Evolutionary conservation across 2,797 vertebrate species (phyloP).

Genomic region (Ctenopoma multispine): DNA sequence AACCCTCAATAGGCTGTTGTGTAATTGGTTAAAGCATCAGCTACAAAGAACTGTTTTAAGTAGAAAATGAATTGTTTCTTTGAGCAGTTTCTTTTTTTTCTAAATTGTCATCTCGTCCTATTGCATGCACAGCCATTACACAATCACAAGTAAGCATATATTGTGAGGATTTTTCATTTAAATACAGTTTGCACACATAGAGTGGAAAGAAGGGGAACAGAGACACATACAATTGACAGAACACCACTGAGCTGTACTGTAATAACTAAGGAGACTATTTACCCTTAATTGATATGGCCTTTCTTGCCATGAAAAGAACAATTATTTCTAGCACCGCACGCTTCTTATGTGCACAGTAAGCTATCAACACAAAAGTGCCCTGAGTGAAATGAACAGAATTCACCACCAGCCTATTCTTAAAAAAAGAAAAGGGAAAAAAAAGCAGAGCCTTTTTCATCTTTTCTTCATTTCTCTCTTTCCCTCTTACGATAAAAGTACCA

Average conservation of each 20-base stretch:
- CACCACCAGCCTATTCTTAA: conserved; percentile 71
- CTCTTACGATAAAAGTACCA: conserved; percentile 80
- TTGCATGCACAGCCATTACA: conserved; percentile 44
- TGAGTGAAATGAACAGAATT: conserved; percentile 83
- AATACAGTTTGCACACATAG: conserved; percentile 73
- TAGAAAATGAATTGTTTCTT: conserved; percentile 66
- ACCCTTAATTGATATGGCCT: conserved; percentile 89
- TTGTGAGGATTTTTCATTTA: conserved; percentile 70
- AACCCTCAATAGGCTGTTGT: conserved; percentile 60
- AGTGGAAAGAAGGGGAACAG: conserved; percentile 50
- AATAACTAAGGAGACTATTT: conserved; percentile 88
- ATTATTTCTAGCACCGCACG: conserved; percentile 83
- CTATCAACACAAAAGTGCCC: conserved; percentile 83
- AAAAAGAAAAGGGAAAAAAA: conserved; percentile 52
- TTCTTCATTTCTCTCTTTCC: conserved; percentile 70
- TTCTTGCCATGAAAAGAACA: conserved; percentile 89
- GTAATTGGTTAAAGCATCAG: conserved; percentile 66
- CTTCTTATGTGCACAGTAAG: conserved; percentile 85
- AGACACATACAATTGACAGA: conserved; percentile 71
- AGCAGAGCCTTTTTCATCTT: conserved; percentile 64
- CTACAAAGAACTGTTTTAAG: conserved; percentile 67
- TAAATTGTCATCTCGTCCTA: conserved; percentile 34
- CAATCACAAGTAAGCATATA: conserved; percentile 70
- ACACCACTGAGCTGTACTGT: conserved; percentile 84
- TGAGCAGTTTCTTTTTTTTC: conserved; percentile 46